Percentiles rank a stretch among this genome's conserved stretches.
These are phyloP conservation scores for Ophioninae sp. DNA, from an alignment of 2,888 invertebrate genomes.

Conservation along the genomic window DNA sequence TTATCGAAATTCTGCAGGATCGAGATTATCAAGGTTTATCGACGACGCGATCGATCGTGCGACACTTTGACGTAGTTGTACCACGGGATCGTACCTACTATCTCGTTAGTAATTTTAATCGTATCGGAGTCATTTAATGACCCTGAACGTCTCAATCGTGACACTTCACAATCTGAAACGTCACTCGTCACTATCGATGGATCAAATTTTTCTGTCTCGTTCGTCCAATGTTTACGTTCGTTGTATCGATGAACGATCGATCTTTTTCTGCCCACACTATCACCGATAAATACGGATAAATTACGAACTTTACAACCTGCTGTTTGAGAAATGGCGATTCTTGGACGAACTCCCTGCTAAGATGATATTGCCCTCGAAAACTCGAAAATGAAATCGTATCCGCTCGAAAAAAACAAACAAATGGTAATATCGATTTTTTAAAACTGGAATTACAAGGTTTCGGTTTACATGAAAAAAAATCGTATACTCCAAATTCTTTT, in stretches of 20 bases:
- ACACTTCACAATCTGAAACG: neutral
- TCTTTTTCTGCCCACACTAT: neutral
- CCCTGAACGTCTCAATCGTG: slow-evolving; percentile 18
- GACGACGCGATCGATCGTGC: slow-evolving; percentile 28
- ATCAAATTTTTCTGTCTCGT: neutral
- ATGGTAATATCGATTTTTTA: no score
- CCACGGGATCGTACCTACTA: neutral
- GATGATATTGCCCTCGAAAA: no score
- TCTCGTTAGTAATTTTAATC: slow-evolving; percentile 8
- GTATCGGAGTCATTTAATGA: slow-evolving; percentile 7
- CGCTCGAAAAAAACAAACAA: no score
- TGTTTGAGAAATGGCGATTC: no score
- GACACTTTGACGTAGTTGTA: neutral
- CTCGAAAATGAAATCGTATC: no score
- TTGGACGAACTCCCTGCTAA: no score
- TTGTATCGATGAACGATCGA: neutral
- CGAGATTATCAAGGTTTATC: slow-evolving; percentile 38
- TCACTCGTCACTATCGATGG: neutral
- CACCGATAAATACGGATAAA: neutral
- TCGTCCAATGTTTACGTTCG: neutral
- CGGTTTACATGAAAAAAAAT: no score
- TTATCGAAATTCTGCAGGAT: slow-evolving; percentile 14
- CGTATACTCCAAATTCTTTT: no score
- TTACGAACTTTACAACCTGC: neutral
- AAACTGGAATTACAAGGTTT: no score